phyloP scores from a whole-genome alignment of 2,888 invertebrate species.

The Lasioglossum figueresi region DNA sequence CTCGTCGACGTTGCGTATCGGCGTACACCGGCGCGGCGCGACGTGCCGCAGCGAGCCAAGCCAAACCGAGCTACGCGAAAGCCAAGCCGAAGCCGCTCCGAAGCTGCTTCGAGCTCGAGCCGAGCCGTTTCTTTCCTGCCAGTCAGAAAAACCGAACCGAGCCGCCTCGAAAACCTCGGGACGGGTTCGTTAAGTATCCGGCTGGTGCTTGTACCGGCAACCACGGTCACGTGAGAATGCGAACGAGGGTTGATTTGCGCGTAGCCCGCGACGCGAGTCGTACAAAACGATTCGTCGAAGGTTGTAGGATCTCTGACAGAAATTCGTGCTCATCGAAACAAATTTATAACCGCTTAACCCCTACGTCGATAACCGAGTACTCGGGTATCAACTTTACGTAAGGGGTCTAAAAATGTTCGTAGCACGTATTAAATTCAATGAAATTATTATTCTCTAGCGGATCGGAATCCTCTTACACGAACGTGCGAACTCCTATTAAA shows the following conservation, averaged over 20 bases:
- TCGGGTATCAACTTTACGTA: background rate
- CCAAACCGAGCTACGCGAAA: constrained; percentile 5
- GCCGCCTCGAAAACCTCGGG: constrained; percentile 46
- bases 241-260: constrained; percentile 24
- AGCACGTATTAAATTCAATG: background rate
- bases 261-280: background rate
- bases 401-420: background rate
- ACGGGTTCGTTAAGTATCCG: constrained; percentile 66
- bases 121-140: constrained; percentile 35
- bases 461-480: too few species aligned
- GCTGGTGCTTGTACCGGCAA: constrained; percentile 28
- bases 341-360: background rate
- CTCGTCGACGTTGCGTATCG: constrained; percentile 66
- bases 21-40: constrained; percentile 23
- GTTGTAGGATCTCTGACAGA: background rate
- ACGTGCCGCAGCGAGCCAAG: background rate
- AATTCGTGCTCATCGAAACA: background rate
- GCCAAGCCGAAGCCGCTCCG: background rate
- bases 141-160: constrained; percentile 59
- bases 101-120: background rate
- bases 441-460: background rate
- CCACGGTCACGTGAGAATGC: constrained; percentile 53
- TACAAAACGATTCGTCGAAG: background rate
- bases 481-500: too few species aligned
- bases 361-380: background rate